Percentiles rank a stretch among this genome's conserved stretches.
These are phyloP conservation scores for Bagarius yarrelli DNA, from an alignment of 2,113 vertebrate species.

Conservation along the genomic window DNA sequence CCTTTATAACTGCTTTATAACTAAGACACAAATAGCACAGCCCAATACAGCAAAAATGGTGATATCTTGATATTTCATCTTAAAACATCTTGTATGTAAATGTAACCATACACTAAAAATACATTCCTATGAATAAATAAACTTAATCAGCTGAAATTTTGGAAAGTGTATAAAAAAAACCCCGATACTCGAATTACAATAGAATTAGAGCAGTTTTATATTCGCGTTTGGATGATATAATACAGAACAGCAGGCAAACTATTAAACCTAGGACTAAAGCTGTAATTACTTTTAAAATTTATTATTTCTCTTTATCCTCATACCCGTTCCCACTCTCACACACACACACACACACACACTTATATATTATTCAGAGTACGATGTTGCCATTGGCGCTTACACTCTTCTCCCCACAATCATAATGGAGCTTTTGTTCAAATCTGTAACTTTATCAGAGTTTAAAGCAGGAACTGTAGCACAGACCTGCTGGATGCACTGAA, in stretches of 20 bases:
- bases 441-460: constrained; percentile 1
- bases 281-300: not conserved
- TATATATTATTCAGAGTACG: not conserved
- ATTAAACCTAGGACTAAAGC: not conserved
- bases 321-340: not conserved
- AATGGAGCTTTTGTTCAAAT: constrained; percentile 4
- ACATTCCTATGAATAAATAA: not conserved
- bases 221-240: not conserved
- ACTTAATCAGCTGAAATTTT: not conserved
- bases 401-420: not conserved
- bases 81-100: too few species aligned
- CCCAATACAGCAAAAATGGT: not conserved
- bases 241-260: not conserved
- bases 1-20: constrained; percentile 10
- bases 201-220: not conserved
- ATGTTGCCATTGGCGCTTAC: not conserved
- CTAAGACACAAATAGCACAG: constrained; percentile 21
- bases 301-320: not conserved
- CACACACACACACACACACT: not conserved
- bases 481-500: not conserved
- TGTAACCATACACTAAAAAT: not conserved
- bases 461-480: not conserved
- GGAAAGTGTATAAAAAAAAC: not conserved
- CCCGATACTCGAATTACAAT: not conserved
- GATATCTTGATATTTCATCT: not conserved